phyloP scores from a whole-genome alignment of 2,888 invertebrate genomes.

The Nyleta sp. region DNA sequence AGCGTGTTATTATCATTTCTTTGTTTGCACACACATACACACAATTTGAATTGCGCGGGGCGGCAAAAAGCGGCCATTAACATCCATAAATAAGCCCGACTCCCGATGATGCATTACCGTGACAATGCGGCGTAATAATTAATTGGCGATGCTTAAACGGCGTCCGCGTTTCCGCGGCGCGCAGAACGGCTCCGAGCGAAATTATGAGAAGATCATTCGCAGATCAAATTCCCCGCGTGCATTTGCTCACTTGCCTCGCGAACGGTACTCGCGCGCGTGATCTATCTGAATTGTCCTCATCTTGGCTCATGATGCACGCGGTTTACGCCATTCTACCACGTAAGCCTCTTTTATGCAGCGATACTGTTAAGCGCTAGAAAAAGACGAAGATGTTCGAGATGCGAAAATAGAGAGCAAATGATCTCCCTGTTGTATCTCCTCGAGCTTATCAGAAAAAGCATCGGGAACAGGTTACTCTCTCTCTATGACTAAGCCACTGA shows the following conservation, averaged over 20 bases:
- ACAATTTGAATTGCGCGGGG: constrained; percentile 21
- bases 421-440: constrained; percentile 50
- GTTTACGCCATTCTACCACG: constrained; percentile 45
- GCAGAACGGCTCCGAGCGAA: constrained; percentile 21
- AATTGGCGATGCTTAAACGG: constrained; percentile 40
- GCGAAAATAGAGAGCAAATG: constrained; percentile 62
- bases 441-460: constrained; percentile 60
- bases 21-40: constrained; percentile 28
- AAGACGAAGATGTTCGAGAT: constrained; percentile 48
- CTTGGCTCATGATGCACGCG: constrained; percentile 54
- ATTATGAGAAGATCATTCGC: constrained; percentile 53
- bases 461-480: constrained; percentile 52
- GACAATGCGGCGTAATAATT: constrained; percentile 49
- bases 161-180: constrained; percentile 9
- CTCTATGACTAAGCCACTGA: constrained; percentile 48
- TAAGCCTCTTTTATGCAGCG: constrained; percentile 54
- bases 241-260: constrained; percentile 42
- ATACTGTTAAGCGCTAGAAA: constrained; percentile 54
- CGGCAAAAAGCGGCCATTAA: constrained; percentile 16
- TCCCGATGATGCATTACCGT: constrained; percentile 30
- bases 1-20: constrained; percentile 16
- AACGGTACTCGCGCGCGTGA: constrained; percentile 62
- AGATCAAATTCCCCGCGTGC: constrained; percentile 52
- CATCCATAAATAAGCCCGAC: constrained; percentile 16
- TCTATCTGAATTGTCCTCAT: constrained; percentile 65